Evolutionary conservation across 2,113 vertebrate species (phyloP).

Genomic region (Ciconia maguari): DNA sequence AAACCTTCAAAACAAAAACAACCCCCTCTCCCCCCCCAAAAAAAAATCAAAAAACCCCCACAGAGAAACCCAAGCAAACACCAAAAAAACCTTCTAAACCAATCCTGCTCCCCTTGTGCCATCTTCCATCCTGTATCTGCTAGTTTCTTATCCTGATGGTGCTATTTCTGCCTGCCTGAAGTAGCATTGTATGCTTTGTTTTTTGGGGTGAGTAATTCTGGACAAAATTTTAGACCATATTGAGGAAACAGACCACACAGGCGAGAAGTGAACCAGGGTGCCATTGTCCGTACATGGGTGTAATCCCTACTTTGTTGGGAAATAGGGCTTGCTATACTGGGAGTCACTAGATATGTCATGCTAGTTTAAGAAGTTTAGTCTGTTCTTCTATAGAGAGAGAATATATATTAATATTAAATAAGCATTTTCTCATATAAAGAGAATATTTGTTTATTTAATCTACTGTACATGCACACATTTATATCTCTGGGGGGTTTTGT

Average conservation of each 20-base stretch:
- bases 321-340: neutral
- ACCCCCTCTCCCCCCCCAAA: no score
- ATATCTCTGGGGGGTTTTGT: neutral
- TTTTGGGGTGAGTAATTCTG: neutral
- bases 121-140: neutral
- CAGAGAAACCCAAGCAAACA: neutral
- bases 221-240: neutral
- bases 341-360: rapidly evolving
- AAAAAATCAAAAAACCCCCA: neutral
- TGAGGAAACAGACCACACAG: neutral
- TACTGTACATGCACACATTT: neutral
- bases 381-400: neutral
- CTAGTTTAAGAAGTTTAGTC: neutral
- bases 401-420: neutral
- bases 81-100: neutral
- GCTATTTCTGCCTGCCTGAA: neutral
- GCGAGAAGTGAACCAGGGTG: neutral
- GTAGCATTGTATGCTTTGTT: neutral
- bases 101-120: rapidly evolving
- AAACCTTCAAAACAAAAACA: no score
- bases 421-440: neutral
- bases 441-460: neutral
- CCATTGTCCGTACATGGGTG: rapidly evolving
- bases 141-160: neutral
- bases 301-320: neutral